Evolutionary conservation across 2,113 vertebrate species (phyloP).

Genomic region (Synodontis membranacea): DNA sequence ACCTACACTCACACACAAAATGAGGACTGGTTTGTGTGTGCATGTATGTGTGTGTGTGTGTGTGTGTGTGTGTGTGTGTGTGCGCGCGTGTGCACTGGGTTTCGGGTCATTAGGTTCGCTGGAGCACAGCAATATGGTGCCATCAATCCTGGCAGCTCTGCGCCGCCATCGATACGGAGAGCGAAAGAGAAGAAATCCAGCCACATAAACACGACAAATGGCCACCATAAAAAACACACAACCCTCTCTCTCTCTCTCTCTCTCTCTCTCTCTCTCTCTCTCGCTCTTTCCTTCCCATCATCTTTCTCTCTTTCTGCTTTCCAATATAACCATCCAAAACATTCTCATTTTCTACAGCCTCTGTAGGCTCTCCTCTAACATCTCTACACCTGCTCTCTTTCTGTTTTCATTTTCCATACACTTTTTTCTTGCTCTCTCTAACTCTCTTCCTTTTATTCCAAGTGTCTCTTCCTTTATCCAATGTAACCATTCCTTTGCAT

Average conservation of each 20-base stretch:
- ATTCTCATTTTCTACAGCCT: slow-evolving; percentile 1
- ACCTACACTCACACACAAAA: slow-evolving; percentile 29
- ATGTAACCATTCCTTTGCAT: neutral
- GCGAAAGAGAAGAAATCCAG: slow-evolving; percentile 66
- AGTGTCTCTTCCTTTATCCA: neutral
- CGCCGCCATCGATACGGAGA: slow-evolving; percentile 69
- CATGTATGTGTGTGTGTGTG: slow-evolving; percentile 1
- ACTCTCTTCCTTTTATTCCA: neutral
- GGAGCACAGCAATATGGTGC: slow-evolving; percentile 78
- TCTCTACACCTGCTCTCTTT: neutral
- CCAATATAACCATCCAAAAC: slow-evolving; percentile 15
- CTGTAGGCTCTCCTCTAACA: neutral
- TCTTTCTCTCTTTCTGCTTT: neutral
- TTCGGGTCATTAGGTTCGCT: slow-evolving; percentile 79
- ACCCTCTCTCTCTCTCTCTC: slow-evolving; percentile 20
- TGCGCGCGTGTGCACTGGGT: slow-evolving; percentile 62
- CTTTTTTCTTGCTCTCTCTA: neutral
- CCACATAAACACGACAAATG: slow-evolving; percentile 78
- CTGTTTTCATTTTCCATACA: neutral
- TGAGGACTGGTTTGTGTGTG: slow-evolving; percentile 31
- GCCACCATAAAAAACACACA: slow-evolving; percentile 72
- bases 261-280: slow-evolving; percentile 2
- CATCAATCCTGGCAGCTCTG: slow-evolving; percentile 75
- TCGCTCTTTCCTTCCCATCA: neutral
- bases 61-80: slow-evolving; percentile 17